Percentiles rank a stretch among this genome's conserved stretches.
phyloP scores from a whole-genome alignment of 2,113 vertebrate genomes.

The Halcyon malimbica region DNA sequence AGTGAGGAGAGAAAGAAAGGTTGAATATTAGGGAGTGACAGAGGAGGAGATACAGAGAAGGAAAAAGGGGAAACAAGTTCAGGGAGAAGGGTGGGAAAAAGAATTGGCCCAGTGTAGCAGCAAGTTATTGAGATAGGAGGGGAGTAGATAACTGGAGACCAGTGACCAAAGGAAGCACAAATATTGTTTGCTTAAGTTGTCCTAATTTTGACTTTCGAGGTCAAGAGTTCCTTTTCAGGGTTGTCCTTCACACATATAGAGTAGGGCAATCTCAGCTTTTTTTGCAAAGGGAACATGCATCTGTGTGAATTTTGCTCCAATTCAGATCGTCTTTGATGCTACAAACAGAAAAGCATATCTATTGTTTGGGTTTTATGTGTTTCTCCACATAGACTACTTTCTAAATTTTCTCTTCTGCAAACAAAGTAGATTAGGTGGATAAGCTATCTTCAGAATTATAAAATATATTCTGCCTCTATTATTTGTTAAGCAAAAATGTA shows the following conservation, averaged over 20 bases:
- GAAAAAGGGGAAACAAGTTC: background rate
- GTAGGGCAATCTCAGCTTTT: background rate
- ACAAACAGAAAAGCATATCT: background rate
- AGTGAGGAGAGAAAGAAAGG: background rate
- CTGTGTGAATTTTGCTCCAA: background rate
- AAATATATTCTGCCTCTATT: background rate
- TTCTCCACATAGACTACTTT: background rate
- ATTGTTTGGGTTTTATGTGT: background rate
- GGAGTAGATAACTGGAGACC: background rate
- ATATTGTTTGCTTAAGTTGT: background rate
- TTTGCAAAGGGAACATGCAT: background rate
- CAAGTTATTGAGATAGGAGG: background rate
- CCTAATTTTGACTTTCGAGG: background rate
- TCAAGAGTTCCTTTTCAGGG: background rate
- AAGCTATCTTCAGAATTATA: background rate
- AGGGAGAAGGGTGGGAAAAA: background rate
- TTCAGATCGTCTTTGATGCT: background rate
- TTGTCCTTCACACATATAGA: background rate
- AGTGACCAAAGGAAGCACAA: background rate
- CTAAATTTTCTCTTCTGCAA: background rate
- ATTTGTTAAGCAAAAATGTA: background rate
- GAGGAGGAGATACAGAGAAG: background rate
- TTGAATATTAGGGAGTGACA: background rate
- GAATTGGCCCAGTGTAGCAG: background rate
- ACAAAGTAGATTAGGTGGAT: background rate